Evolutionary conservation across 2,797 vertebrate genomes (phyloP).

Genomic region (Mormyrus hasselquistii): DNA sequence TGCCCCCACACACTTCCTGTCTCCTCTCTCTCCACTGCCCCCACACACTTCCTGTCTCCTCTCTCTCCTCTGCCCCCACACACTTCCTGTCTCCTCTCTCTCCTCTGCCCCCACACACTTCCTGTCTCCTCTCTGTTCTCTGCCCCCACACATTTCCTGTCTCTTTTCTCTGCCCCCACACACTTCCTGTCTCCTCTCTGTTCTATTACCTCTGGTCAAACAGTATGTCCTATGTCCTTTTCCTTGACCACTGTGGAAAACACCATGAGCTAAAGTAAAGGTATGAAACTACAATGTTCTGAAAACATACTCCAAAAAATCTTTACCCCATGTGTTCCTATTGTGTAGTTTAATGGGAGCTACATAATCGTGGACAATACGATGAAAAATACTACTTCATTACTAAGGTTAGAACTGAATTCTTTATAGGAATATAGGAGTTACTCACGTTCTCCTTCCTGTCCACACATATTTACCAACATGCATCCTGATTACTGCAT

Average conservation of each 20-base stretch:
- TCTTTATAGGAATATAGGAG: not conserved
- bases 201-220: not conserved
- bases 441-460: not conserved
- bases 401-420: not conserved
- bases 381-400: not conserved
- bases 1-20: too few relatives aligned
- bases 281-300: not conserved
- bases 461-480: not conserved
- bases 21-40: not conserved
- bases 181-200: too few relatives aligned
- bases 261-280: not conserved
- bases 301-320: not conserved
- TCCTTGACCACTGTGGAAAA: not conserved
- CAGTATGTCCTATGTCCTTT: not conserved
- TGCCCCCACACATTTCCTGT: not conserved
- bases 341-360: not conserved
- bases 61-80: not conserved
- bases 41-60: not conserved
- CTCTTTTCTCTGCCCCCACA: not conserved
- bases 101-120: not conserved
- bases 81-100: not conserved
- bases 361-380: not conserved
- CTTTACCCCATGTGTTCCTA: not conserved
- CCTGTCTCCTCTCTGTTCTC: not conserved
- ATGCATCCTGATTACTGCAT: not conserved